phyloP scores from a whole-genome alignment of 92 coral and sea anemone species.

The Epizoanthus fatuus region DNA sequence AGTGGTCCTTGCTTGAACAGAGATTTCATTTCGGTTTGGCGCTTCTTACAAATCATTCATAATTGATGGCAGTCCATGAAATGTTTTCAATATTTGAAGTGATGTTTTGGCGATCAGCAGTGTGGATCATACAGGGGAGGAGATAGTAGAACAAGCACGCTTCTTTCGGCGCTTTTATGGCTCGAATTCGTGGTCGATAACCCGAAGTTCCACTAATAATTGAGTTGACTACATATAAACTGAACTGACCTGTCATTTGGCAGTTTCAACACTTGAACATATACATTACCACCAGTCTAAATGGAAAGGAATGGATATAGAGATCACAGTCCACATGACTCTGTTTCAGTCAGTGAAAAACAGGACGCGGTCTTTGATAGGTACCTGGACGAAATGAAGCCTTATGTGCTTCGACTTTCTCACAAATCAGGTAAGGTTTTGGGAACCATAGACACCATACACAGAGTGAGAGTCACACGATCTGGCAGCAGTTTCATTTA shows the following conservation, averaged over 20 bases:
- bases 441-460: no score
- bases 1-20: background rate
- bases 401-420: conserved; percentile 89
- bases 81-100: conserved; percentile 1
- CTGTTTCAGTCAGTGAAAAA: conserved; percentile 80
- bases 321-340: conserved; percentile 61
- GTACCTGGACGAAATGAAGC: conserved; percentile 94
- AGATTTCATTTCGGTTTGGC: conserved; percentile 13
- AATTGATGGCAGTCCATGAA: conserved; percentile 5
- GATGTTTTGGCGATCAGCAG: background rate
- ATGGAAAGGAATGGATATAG: conserved; percentile 87
- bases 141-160: background rate
- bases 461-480: background rate
- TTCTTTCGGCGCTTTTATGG: background rate
- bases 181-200: background rate
- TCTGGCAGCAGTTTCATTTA: conserved; percentile 2
- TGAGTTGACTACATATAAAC: background rate
- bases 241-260: background rate
- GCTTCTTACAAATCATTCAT: conserved; percentile 23
- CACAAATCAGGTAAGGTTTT: conserved; percentile 86
- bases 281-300: conserved; percentile 23
- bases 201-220: no score
- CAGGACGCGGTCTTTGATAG: conserved; percentile 93
- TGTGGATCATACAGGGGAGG: background rate
- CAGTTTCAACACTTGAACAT: background rate